Evolutionary conservation across 1,140 invertebrate species (phyloP), one percentile per base, ranked within the genome.

Genomic region (Subanguina moxae): DNA sequence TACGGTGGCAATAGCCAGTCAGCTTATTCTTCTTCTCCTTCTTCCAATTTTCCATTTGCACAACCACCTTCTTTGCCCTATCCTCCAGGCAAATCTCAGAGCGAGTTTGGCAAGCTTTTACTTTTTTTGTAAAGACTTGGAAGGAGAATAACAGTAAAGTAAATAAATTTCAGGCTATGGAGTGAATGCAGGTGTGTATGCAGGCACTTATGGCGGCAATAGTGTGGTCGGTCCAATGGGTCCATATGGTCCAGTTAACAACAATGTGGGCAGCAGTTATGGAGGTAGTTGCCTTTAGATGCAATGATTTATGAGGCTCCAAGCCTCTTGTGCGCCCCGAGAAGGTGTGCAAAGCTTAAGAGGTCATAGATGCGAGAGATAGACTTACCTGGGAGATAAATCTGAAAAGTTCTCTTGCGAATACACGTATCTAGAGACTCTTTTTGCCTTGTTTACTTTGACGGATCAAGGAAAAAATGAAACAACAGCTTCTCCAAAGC

Each of bases 181-280:
- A 61, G 58, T 61, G 5, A 61, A 61, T 30, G 58, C 58, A 43
- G 58, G 58, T 25, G 58, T 61, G 3, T 61, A 61, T n/a, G 58
- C 58, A n/a, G 58, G 58, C 28, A 61, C 58, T 25, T 61, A 61
- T 30, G 58, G 58, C 8, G 58, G 58, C 58, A 21, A 43, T 21
- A 61, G 58, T 61, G 58, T 43, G 28, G 28, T 19, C 28, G 58
- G 28, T 19, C 27, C 58, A 25, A 25, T 21, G 48, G 48, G 48
- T 52, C 48, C 48, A 21, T 52, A 52, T 25, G 48, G 48, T 25
- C 15, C 48, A 5, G 23, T 52, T 7, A 52, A 52, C 48, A 52
- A 25, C 48, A 52, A 52, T 25, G 48, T 52, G n/a, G 48, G 48
- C 8, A 15, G 48, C 15, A 52, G 48, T 52, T 52, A 52, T 52